phyloP scores from a whole-genome alignment of 2,797 vertebrate genomes.

The Kryptolebias ocellatus region DNA sequence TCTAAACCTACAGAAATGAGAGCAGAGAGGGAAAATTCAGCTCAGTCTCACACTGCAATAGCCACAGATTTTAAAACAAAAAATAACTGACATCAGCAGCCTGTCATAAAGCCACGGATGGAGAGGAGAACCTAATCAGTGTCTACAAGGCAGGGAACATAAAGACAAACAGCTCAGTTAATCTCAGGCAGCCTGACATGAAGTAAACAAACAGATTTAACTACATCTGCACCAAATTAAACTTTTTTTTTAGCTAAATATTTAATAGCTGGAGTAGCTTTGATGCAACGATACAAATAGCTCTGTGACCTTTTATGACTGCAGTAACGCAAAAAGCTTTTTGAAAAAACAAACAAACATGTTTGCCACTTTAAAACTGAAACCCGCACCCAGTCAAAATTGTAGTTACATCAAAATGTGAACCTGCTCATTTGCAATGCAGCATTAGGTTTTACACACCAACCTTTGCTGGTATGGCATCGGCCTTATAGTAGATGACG shows the following conservation, averaged over 20 bases:
- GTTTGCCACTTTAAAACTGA: neutral
- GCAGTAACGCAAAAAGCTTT: constrained; percentile 6
- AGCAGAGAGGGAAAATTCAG: too few relatives aligned
- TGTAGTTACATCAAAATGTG: constrained; percentile 12
- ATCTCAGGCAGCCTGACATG: neutral
- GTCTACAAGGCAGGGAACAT: neutral
- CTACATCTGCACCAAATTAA: constrained; percentile 9
- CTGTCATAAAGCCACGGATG: neutral
- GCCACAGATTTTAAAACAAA: neutral
- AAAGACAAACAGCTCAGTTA: constrained; percentile 10
- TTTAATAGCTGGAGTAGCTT: constrained; percentile 4
- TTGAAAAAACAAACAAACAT: neutral
- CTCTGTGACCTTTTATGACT: constrained; percentile 2
- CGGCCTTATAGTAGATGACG: neutral
- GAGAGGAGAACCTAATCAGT: neutral
- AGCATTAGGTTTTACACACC: neutral
- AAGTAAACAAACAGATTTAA: constrained; percentile 1
- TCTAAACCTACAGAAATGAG: too few relatives aligned
- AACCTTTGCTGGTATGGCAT: neutral
- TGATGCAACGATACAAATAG: neutral
- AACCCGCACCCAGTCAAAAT: constrained; percentile 6
- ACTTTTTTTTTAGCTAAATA: neutral
- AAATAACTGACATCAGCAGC: neutral
- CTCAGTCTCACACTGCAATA: neutral
- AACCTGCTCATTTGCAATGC: constrained; percentile 23